These are phyloP conservation scores for Hemistola chrysoprasaria DNA, from an alignment of 2,888 invertebrate genomes.

Conservation along the genomic window DNA sequence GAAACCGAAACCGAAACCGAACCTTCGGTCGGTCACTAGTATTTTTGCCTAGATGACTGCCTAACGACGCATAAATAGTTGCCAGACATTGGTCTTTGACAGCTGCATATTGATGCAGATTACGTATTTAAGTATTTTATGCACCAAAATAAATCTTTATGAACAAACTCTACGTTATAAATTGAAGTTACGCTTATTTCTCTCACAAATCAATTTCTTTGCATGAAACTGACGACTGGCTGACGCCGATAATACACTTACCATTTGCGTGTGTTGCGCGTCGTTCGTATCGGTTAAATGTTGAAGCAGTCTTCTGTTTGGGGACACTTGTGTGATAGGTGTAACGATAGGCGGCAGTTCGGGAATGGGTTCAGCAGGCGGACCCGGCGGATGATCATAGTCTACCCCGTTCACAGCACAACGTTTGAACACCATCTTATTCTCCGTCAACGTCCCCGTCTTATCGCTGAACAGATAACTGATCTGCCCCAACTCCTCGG, in stretches of 20 bases:
- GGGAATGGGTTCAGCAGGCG: conserved; percentile 84
- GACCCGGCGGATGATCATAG: conserved; percentile 91
- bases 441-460: conserved; percentile 98
- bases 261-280: conserved; percentile 65
- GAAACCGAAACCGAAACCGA: too few species aligned
- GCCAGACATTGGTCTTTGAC: too few species aligned
- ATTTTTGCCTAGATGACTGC: too few species aligned
- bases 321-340: conserved; percentile 72
- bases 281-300: conserved; percentile 65
- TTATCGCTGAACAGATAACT: conserved; percentile 97
- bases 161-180: not conserved
- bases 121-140: too few species aligned
- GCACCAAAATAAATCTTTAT: too few species aligned
- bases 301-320: conserved; percentile 64
- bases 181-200: too few species aligned
- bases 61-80: too few species aligned
- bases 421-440: conserved; percentile 97
- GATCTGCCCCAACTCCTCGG: conserved; percentile 97
- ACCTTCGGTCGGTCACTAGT: too few species aligned
- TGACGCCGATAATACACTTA: too few species aligned
- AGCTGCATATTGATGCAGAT: too few species aligned
- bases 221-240: too few species aligned
- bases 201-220: too few species aligned
- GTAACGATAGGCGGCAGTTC: conserved; percentile 74
- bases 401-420: conserved; percentile 95